phyloP scores from a whole-genome alignment of 2,113 vertebrate species.

The Dasyurus viverrinus region DNA sequence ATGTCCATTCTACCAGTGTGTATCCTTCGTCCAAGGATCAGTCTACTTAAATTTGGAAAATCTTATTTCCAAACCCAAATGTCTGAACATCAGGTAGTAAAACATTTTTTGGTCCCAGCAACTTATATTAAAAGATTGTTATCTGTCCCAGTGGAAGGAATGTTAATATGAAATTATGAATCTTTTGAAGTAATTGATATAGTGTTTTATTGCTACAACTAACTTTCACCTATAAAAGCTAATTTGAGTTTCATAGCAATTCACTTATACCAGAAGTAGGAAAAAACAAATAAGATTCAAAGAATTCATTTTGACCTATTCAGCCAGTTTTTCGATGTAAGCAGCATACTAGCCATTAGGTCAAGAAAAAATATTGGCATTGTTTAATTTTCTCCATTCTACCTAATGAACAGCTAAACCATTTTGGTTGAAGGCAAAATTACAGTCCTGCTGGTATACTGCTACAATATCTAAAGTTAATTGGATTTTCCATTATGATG shows the following conservation, averaged over 20 bases:
- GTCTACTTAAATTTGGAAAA: not conserved
- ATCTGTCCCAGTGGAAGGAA: not conserved
- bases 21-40: not conserved
- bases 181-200: not conserved
- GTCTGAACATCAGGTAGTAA: not conserved
- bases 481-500: conserved; percentile 73
- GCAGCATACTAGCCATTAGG: conserved; percentile 50
- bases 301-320: conserved; percentile 19
- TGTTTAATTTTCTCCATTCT: conserved; percentile 70
- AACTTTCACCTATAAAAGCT: conserved; percentile 58
- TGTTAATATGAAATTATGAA: not conserved
- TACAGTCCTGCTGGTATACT: conserved; percentile 23
- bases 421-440: conserved; percentile 55
- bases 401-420: conserved; percentile 57
- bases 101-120: not conserved
- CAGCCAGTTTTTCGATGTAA: conserved; percentile 43
- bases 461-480: conserved; percentile 45
- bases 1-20: not conserved
- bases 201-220: not conserved
- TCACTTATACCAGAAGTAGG: conserved; percentile 29
- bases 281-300: conserved; percentile 59
- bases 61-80: not conserved
- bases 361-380: conserved; percentile 64
- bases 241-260: conserved; percentile 50
- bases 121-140: not conserved